These are phyloP conservation scores for Ectropis grisescens DNA, from an alignment of 1,140 invertebrate genomes.

Conservation along the genomic window DNA sequence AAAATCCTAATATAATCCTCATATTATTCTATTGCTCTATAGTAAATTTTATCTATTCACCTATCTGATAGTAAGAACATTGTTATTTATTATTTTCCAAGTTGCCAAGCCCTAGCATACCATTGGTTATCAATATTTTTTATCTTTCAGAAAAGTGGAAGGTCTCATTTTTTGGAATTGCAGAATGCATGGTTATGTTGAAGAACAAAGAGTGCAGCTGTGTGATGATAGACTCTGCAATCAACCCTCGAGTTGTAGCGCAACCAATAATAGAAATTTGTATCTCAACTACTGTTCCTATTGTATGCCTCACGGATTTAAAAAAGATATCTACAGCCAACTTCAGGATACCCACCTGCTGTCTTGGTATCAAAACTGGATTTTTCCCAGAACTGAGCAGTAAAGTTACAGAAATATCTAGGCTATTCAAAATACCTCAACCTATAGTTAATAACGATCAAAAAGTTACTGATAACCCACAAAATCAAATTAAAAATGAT, in stretches of 20 bases:
- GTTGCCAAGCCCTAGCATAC: too few species aligned
- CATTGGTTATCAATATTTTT: constrained; percentile 5
- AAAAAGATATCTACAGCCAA: constrained; percentile 17
- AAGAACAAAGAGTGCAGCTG: constrained; percentile 22
- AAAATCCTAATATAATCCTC: too few species aligned
- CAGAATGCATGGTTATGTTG: constrained; percentile 24
- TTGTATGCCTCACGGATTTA: constrained; percentile 33
- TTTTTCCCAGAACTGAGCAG: constrained; percentile 18
- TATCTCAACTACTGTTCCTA: constrained; percentile 16
- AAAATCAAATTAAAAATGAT: too few species aligned
- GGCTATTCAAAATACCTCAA: constrained; percentile 10
- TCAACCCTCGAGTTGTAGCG: constrained; percentile 40
- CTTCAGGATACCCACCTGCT: constrained; percentile 48
- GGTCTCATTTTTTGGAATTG: constrained; percentile 43
- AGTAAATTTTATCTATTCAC: too few species aligned
- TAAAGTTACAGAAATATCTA: constrained; percentile 22
- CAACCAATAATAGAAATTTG: constrained; percentile 40
- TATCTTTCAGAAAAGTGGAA: constrained; percentile 37
- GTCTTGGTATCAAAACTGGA: constrained; percentile 30
- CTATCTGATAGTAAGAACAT: too few species aligned
- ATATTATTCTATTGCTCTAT: too few species aligned
- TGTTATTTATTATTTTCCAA: too few species aligned
- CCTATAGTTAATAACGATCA: too few species aligned
- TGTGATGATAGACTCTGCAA: constrained; percentile 33
- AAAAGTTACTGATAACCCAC: too few species aligned